Conservation (phyloP, 2,797 vertebrate species). For the Channallabes apus region DNA sequence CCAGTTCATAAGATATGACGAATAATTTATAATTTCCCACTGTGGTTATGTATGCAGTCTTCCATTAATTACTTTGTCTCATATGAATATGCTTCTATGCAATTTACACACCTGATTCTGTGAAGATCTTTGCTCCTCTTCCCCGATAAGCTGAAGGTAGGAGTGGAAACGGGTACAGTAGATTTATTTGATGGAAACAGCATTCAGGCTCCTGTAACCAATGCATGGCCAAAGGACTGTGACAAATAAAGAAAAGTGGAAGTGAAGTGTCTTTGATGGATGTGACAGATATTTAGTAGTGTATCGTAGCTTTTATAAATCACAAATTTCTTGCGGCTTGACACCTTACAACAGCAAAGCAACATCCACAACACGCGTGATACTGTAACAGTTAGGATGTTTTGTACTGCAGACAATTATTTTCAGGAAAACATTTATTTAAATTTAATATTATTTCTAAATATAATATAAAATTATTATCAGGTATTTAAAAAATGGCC, state of each 20-base stretch:
- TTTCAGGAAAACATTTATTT: too few species aligned
- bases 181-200: neutral
- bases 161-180: neutral
- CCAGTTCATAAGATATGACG: neutral
- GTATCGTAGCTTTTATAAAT: neutral
- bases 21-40: neutral
- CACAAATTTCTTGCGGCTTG: neutral
- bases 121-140: neutral
- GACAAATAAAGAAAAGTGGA: conserved; percentile 21
- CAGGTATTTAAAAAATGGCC: neutral
- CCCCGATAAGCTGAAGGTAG: neutral
- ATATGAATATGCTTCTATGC: neutral
- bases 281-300: neutral
- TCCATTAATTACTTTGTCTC: neutral
- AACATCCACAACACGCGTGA: neutral
- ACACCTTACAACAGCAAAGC: neutral
- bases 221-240: neutral
- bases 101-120: conserved; percentile 1
- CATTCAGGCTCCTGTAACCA: neutral
- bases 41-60: neutral
- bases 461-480: neutral
- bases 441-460: neutral
- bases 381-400: neutral
- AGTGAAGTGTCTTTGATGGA: conserved; percentile 2
- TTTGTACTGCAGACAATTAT: neutral